Base-by-base conservation (phyloP, 53 echinoderm and acorn worm genomes). In the Echinometra lucunter region DNA sequence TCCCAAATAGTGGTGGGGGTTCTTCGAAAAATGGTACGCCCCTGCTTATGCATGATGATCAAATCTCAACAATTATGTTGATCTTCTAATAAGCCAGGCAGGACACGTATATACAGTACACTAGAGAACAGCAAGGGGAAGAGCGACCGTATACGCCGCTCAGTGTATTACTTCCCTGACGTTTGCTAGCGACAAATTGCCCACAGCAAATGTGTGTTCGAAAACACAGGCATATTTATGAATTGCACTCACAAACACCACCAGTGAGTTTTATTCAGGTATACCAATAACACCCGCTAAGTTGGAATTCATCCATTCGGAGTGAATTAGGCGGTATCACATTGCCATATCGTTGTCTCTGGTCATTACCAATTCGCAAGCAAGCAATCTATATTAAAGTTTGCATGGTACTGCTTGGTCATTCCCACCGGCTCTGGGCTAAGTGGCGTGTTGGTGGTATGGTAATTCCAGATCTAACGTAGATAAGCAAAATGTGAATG, bases 121-220 rank as follows among this genome's bases (percentile, higher is more conserved):
- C 85, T 2, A 40, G 21, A 45, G 28, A 47, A 45, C n/a, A 45
- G 85, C 49, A 28, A n/a, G 40, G 53, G 81, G 40, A 45, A 49
- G 85, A 44, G 34, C n/a, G n/a, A 85, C 28, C 19, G 16, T 63
- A 53, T 81, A 25, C 47, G 21, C 85, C 85, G 49, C 28, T 27
- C 49, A 47, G 12, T 85, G n/a, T 45, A 85, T 85, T n/a, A 28
- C n/a, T n/a, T n/a, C n/a, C 27, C 45, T 21, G 49, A 49, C 27
- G 85, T 49, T n/a, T 30, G 49, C 27, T 45, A 2, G 85, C 27
- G 49, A 49, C 28, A 49, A 85, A 85, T 45, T 3, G 85, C 85
- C 85, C 49, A 85, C 85, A 85, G 85, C 85, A 85, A 85, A 85
- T 49, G 85, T 85, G 85, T 85, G 85, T 85, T 85, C 11, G 28